Base-by-base conservation (phyloP, 2,888 invertebrate genomes). In the Chrysolina americana region DNA sequence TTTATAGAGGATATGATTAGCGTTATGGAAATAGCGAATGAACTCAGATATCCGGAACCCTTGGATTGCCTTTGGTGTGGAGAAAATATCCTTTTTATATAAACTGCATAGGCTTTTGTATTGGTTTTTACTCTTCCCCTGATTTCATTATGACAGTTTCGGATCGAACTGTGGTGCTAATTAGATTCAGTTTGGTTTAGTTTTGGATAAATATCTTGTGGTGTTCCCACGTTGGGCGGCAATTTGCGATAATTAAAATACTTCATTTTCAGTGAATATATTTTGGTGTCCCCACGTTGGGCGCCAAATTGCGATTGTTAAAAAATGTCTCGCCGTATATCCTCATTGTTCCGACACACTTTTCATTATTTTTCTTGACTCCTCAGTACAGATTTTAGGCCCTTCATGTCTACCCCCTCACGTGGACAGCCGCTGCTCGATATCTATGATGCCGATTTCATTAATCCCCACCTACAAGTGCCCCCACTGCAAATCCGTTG, bases 371-470 rank as follows among this genome's bases (percentile, higher is more conserved):
- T 71, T 69, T 65, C 68, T 65, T 75, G 70, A 74, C 62, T 21
- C 21, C 23, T 41, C 68, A 48, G 66, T 74, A 84, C 83, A 82
- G 81, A 82, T 87, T 68, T 81, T 85, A 73, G 86, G 86, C 36
- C 74, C 83, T n/a, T 74, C 80, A 9, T 88, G 87, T 76, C 64
- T 84, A n/a, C 84, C 84, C 10, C 82, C 81, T 5, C 87, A 88
- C 76, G 78, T 80, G 17, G 87, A 87, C 74, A 82, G 80, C 48
- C 81, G 87, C 23, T 88, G 87, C 71, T 79, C 80, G 50, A 81
- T 87, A 63, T 84, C 87, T 4, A 83, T 85, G 77, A 85, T 87
- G 85, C 87, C 85, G 41, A 85, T 87, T 50, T 75, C 80, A 5
- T 65, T 84, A 9, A 76, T 83, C n/a, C 84, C 87, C 5, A 82